Base-by-base conservation (phyloP, 2,113 vertebrate species). In the Myotis davidii region DNA sequence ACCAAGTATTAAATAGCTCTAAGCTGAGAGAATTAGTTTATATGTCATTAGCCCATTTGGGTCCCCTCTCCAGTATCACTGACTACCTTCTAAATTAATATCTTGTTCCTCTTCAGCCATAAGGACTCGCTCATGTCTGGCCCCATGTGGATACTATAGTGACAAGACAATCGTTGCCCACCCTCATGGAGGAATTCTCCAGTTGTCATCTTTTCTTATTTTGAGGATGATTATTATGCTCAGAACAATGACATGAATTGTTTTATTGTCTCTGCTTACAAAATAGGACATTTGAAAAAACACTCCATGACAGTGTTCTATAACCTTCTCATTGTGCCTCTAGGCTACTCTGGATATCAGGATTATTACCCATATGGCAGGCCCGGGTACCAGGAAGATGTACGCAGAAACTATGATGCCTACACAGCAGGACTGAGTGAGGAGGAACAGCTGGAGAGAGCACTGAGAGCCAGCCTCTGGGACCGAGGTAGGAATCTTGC, bases 361-460 rank as follows among this genome's bases (percentile, higher is more conserved):
- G 67, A 91, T 18, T 29, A 50, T n/a, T n/a, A 77, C 59, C 74
- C 83, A 0, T 32, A 52, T 2, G 77, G 86, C 64, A 16, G 93
- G 16, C 45, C 91, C 1, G 64, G 61, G 18, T 77, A 91, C 54
- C 88, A 69, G 2, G 92, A 97, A 29, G 72, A 96, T 1, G 4
- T 13, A 0, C 72, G 92, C 16, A 83, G 98, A 72, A 96, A 42
- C 94, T 98, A 98, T 5, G 96, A 98, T 1, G 69, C 70, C 1
- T 98, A 99, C 92, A 98, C 99, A 0, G 98, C 98, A 2, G 99
- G 99, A 6, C 97, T 99, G 93, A 99, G 98, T 6, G 99, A 99
- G 95, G 98, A 99, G 18, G 99, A 99, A 78, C 99, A 99, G 97
- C 97, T 99, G 67, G 98, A 99, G 89, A 98, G 97, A 27, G 99